These are phyloP conservation scores for Sandelia bainsii DNA, from an alignment of 2,797 vertebrate species.

Conservation along the genomic window DNA sequence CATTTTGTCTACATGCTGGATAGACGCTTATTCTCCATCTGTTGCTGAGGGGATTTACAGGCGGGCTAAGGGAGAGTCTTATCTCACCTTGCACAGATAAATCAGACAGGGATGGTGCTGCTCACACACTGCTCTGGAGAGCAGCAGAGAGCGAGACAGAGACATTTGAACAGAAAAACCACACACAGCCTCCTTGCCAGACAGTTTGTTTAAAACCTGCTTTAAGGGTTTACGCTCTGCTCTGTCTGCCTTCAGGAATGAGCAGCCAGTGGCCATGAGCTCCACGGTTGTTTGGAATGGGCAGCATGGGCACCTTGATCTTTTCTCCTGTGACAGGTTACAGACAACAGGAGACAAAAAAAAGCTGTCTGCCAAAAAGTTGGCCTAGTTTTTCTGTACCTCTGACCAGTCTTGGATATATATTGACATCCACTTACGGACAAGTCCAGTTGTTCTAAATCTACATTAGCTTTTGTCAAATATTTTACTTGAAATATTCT, in stretches of 20 bases:
- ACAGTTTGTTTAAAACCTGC: slow-evolving; percentile 75
- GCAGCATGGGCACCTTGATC: slow-evolving; percentile 64
- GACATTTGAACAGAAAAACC: slow-evolving; percentile 61
- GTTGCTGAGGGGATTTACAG: slow-evolving; percentile 77
- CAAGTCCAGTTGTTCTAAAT: background rate
- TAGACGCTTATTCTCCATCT: slow-evolving; percentile 66
- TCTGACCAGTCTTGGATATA: slow-evolving; percentile 43
- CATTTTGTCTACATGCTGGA: slow-evolving; percentile 53
- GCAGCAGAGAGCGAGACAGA: slow-evolving; percentile 40
- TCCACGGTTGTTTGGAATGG: slow-evolving; percentile 56
- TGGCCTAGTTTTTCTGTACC: slow-evolving; percentile 45
- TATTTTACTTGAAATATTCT: background rate
- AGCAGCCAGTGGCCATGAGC: slow-evolving; percentile 39
- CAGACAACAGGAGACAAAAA: slow-evolving; percentile 60
- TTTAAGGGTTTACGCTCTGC: slow-evolving; percentile 69
- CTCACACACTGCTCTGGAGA: slow-evolving; percentile 53
- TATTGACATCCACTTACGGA: slow-evolving; percentile 15
- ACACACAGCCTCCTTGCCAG: slow-evolving; percentile 56
- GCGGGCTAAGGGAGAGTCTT: slow-evolving; percentile 69
- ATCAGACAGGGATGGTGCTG: slow-evolving; percentile 74
- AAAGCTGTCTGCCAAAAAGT: slow-evolving; percentile 43
- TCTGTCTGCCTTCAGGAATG: slow-evolving; percentile 56
- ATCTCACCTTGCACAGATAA: slow-evolving; percentile 82
- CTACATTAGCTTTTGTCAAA: background rate
- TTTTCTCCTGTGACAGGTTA: slow-evolving; percentile 66